Evolutionary conservation across 2,888 invertebrate species (phyloP), one percentile per base, ranked within the genome.

Genomic region (Lasioglossum morio): DNA sequence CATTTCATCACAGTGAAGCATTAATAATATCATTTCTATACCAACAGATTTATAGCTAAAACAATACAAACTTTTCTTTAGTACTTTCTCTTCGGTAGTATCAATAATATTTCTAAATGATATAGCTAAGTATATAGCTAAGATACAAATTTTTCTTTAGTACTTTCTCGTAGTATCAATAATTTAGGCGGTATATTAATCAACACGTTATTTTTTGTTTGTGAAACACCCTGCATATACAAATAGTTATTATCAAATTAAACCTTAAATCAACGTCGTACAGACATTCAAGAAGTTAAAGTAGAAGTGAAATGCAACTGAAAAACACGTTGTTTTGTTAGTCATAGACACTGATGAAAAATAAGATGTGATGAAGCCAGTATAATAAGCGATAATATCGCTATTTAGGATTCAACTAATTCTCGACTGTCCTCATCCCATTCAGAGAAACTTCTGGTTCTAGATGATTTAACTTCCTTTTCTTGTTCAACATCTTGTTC

Each of bases 361-460:
- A 53, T 86, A 80, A 83, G 23, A 72, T 37, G 57, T 66, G 69
- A 76, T 53, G 72, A 87, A 69, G 77, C 66, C 53, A 78, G 46
- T 77, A 66, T 70, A 80, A 74, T 72, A 83, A 78, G 37, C 66
- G 66, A 72, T 75, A 46, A 79, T 70, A 80, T 81, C 69, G 46
- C 53, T 84, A 87, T 81, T 90, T 85, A 90, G 87, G 85, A 86
- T 76, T 88, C 89, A 12, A 81, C 78, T 72, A 86, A 75, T 66
- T 81, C 89, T 70, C 79, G 79, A 85, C 92, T 92, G 72, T 94
- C 94, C 40, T 94, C 91, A 82, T 93, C 93, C 93, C 95, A 93
- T 89, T 94, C 93, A 16, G 92, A 90, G 16, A 94, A 88, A 40
- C 80, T 84, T 46, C 86, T 88, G 1, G 88, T 77, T 77, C 91